Conservation (phyloP, 2,888 invertebrate species). For the Platypus cylindrus region DNA sequence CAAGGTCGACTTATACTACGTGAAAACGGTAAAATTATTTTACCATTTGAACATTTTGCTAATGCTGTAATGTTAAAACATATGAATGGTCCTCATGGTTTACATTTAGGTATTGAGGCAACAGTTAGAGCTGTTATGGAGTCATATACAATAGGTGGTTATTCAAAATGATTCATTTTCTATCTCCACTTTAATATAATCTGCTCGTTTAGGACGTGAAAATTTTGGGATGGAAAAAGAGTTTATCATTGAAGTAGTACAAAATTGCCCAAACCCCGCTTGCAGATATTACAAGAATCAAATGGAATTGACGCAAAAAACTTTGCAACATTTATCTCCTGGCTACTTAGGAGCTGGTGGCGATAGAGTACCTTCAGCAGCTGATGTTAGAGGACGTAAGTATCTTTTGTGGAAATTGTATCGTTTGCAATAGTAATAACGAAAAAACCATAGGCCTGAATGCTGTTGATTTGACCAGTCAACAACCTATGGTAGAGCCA, state of each 20-base stretch:
- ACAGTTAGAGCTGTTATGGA: slow-evolving; percentile 61
- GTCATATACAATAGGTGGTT: slow-evolving; percentile 15
- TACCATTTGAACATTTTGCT: slow-evolving; percentile 82
- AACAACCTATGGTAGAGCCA: slow-evolving; percentile 25
- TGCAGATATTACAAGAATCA: slow-evolving; percentile 81
- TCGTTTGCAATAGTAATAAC: background rate
- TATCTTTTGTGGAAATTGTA: slow-evolving; percentile 6
- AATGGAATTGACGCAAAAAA: slow-evolving; percentile 58
- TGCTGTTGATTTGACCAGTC: slow-evolving; percentile 32
- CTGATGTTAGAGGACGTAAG: slow-evolving; percentile 24
- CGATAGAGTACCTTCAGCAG: slow-evolving; percentile 18
- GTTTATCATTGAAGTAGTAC: slow-evolving; percentile 77
- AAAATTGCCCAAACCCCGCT: slow-evolving; percentile 78
- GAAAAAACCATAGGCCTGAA: background rate
- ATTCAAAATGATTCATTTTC: no score
- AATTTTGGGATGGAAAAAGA: slow-evolving; percentile 84
- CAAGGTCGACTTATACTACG: slow-evolving; percentile 71
- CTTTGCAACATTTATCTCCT: slow-evolving; percentile 51
- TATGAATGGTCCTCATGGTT: slow-evolving; percentile 78
- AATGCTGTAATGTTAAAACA: slow-evolving; percentile 85
- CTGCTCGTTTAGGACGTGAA: slow-evolving; percentile 53
- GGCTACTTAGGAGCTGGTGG: slow-evolving; percentile 33
- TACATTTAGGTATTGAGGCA: slow-evolving; percentile 72
- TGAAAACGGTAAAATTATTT: slow-evolving; percentile 78
- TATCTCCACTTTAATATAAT: no score